Percentiles rank a stretch among this genome's conserved stretches.
Conservation (phyloP, 2,888 invertebrate species). For the Chamaedrilus cognettii region DNA sequence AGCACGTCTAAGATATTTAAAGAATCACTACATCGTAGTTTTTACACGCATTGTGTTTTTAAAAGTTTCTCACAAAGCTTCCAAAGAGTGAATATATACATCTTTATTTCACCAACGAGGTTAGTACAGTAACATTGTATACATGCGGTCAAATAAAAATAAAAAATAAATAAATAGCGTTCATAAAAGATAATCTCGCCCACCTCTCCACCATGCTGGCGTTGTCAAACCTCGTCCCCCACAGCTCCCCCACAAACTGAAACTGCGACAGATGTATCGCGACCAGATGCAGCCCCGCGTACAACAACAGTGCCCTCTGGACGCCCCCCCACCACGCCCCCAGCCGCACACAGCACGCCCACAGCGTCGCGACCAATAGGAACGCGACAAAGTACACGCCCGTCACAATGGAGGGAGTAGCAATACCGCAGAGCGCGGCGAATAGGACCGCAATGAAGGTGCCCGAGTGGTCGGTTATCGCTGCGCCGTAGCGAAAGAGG, state of each 20-base stretch:
- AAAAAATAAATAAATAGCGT: too few relatives aligned
- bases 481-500: not conserved
- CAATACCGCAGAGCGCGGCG: constrained; percentile 64
- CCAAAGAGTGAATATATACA: too few relatives aligned
- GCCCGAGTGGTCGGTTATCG: constrained; percentile 43
- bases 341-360: constrained; percentile 75
- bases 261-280: constrained; percentile 81
- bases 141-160: too few relatives aligned
- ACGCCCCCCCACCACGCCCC: constrained; percentile 69
- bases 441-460: constrained; percentile 46
- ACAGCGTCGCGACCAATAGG: constrained; percentile 73
- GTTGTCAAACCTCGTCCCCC: constrained; percentile 66
- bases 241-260: constrained; percentile 71
- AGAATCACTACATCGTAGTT: too few relatives aligned
- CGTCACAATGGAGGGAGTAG: constrained; percentile 81
- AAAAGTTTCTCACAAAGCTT: too few relatives aligned
- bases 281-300: constrained; percentile 75
- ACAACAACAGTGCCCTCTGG: constrained; percentile 61
- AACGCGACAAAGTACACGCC: constrained; percentile 86
- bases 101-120: too few relatives aligned
- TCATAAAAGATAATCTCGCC: constrained; percentile 35
- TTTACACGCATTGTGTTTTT: too few relatives aligned
- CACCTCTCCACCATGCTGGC: constrained; percentile 77
- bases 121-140: too few relatives aligned
- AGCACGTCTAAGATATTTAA: too few relatives aligned